Conservation (phyloP, 2,797 vertebrate genomes). For the Lithobates pipiens region DNA sequence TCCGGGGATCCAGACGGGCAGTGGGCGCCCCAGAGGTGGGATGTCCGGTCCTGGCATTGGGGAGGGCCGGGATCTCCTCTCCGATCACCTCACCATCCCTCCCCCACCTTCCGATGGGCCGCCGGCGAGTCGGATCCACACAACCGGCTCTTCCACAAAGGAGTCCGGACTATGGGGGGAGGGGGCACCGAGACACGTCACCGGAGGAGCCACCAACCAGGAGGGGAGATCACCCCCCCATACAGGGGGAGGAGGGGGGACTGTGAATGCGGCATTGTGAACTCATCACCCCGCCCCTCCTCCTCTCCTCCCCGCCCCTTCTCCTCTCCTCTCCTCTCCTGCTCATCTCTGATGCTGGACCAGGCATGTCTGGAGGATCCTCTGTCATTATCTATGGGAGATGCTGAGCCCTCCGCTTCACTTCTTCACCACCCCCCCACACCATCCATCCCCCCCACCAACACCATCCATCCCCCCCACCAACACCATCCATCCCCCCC, state of each 20-base stretch:
- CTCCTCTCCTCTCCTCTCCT: too few species aligned
- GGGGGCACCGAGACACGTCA: conserved; percentile 23
- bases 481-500: too few species aligned
- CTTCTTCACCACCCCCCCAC: too few species aligned
- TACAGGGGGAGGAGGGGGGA: too few species aligned
- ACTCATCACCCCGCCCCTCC: too few species aligned
- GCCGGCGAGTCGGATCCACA: background rate
- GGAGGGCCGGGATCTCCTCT: background rate
- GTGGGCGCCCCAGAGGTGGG: conserved; percentile 28
- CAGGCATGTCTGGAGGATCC: too few species aligned
- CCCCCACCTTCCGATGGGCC: conserved; percentile 24
- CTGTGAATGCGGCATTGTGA: conserved; percentile 32
- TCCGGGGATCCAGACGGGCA: conserved; percentile 39
- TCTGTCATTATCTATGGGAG: too few species aligned
- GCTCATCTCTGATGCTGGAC: too few species aligned
- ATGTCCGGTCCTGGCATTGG: conserved; percentile 14
- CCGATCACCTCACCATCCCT: conserved; percentile 34
- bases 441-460: too few species aligned
- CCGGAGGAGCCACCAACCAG: background rate
- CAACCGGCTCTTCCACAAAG: background rate
- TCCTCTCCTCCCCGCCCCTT: too few species aligned
- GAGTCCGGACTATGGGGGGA: background rate
- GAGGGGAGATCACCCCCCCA: conserved; percentile 12
- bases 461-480: too few species aligned
- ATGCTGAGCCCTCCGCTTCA: too few species aligned